phyloP scores from a whole-genome alignment of 2,888 invertebrate genomes.

The Junonia oenone region DNA sequence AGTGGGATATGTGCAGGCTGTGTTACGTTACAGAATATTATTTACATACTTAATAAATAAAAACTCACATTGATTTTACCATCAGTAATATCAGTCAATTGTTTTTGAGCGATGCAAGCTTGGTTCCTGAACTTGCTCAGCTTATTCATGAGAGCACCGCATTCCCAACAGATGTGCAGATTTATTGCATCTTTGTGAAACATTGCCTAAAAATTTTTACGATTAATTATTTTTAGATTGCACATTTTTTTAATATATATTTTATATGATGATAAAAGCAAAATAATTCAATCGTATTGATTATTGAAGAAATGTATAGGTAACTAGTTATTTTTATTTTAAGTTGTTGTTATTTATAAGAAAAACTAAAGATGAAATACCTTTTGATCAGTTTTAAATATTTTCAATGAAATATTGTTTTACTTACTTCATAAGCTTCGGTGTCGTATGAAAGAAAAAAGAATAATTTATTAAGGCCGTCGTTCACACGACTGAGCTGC shows the following conservation, averaged over 20 bases:
- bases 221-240: too few relatives aligned
- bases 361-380: too few relatives aligned
- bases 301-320: too few relatives aligned
- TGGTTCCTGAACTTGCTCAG: conserved; percentile 43
- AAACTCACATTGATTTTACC: conserved; percentile 39
- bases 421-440: conserved; percentile 6
- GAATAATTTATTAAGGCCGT: conserved; percentile 16
- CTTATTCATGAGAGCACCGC: conserved; percentile 41
- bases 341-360: too few relatives aligned
- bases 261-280: too few relatives aligned
- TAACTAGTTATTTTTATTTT: too few relatives aligned
- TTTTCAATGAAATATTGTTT: background rate
- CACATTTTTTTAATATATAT: too few relatives aligned
- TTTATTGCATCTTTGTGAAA: conserved; percentile 49
- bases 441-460: conserved; percentile 7
- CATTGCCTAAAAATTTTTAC: conserved; percentile 46
- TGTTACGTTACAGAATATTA: too few relatives aligned
- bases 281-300: too few relatives aligned
- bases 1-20: too few relatives aligned
- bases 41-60: background rate
- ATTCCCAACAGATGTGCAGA: conserved; percentile 57
- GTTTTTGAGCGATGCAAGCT: conserved; percentile 44
- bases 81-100: conserved; percentile 38
- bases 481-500: background rate
- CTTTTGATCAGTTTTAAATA: background rate